Percentiles rank a stretch among this genome's conserved stretches.
phyloP scores from a whole-genome alignment of 2,888 invertebrate species.

The Drosophila macrospina region DNA sequence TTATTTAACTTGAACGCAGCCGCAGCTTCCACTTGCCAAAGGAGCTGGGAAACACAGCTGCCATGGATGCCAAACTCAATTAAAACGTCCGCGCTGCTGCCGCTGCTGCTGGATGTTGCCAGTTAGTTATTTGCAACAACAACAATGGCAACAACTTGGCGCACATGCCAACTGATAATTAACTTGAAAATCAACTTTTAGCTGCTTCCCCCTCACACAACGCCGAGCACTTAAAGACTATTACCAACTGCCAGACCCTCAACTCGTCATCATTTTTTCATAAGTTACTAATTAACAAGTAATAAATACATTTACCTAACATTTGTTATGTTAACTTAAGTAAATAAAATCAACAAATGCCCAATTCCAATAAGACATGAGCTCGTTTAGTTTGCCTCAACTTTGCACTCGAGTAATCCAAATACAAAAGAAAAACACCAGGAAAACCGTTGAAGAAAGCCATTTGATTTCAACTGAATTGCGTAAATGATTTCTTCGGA shows the following conservation, averaged over 20 bases:
- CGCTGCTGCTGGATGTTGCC: conserved; percentile 33
- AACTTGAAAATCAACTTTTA: conserved; percentile 75
- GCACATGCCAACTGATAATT: conserved; percentile 80
- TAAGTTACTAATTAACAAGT: neutral
- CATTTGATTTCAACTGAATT: too few species aligned
- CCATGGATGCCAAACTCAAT: conserved; percentile 74
- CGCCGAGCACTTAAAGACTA: conserved; percentile 27
- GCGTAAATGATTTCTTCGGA: too few species aligned
- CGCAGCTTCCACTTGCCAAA: conserved; percentile 37
- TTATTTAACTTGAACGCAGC: conserved; percentile 71
- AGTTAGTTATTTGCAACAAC: conserved; percentile 62
- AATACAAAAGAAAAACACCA: too few species aligned
- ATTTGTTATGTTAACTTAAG: neutral
- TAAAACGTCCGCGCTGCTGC: conserved; percentile 70
- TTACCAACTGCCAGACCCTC: conserved; percentile 8
- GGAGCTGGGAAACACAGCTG: conserved; percentile 61
- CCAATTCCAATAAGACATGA: neutral
- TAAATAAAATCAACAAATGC: neutral
- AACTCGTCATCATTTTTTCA: neutral
- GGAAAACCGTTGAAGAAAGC: too few species aligned
- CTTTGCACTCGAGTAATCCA: too few species aligned
- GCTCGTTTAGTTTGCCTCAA: neutral
- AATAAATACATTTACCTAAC: neutral
- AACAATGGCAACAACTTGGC: conserved; percentile 47
- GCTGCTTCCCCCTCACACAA: conserved; percentile 26